phyloP scores from a whole-genome alignment of 1,140 invertebrate species.

The Drosophila trapezifrons region DNA sequence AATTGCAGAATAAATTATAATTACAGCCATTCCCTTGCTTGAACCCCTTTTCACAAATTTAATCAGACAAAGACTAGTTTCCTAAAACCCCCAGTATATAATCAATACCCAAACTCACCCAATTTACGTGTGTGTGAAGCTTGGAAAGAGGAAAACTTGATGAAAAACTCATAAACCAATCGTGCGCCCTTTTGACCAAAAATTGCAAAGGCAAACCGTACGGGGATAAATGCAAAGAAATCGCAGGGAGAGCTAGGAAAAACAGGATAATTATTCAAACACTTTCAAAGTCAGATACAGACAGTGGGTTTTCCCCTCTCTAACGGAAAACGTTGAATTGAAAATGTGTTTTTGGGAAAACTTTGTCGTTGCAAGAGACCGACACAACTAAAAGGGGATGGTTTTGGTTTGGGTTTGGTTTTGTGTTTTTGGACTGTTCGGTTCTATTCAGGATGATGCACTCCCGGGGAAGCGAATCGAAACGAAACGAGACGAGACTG shows the following conservation, averaged over 20 bases:
- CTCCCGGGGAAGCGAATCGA: slow-evolving; percentile 63
- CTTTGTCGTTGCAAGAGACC: slow-evolving; percentile 38
- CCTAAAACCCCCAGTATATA: background rate
- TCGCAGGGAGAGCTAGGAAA: slow-evolving; percentile 36
- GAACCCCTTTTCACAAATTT: background rate
- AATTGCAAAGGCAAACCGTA: slow-evolving; percentile 27
- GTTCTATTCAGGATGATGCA: slow-evolving; percentile 41
- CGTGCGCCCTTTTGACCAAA: slow-evolving; percentile 9
- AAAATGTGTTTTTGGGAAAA: slow-evolving; percentile 45
- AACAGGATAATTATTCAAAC: slow-evolving; percentile 80
- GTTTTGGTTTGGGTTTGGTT: slow-evolving; percentile 5
- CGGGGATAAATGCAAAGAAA: slow-evolving; percentile 48
- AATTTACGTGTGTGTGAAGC: slow-evolving; percentile 14
- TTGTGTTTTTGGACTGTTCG: slow-evolving; percentile 16
- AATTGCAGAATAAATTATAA: slow-evolving; percentile 27
- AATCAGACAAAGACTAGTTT: slow-evolving; percentile 22
- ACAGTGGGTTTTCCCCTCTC: slow-evolving; percentile 29
- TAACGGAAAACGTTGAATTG: slow-evolving; percentile 36
- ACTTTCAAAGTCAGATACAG: slow-evolving; percentile 69
- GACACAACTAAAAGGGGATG: slow-evolving; percentile 18
- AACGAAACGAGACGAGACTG: slow-evolving; percentile 50
- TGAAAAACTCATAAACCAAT: slow-evolving; percentile 57
- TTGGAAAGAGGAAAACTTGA: slow-evolving; percentile 11
- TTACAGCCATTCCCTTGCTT: background rate
- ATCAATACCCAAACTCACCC: slow-evolving; percentile 8